Conservation (phyloP, 2,888 invertebrate species). For the Cephus spinipes region DNA sequence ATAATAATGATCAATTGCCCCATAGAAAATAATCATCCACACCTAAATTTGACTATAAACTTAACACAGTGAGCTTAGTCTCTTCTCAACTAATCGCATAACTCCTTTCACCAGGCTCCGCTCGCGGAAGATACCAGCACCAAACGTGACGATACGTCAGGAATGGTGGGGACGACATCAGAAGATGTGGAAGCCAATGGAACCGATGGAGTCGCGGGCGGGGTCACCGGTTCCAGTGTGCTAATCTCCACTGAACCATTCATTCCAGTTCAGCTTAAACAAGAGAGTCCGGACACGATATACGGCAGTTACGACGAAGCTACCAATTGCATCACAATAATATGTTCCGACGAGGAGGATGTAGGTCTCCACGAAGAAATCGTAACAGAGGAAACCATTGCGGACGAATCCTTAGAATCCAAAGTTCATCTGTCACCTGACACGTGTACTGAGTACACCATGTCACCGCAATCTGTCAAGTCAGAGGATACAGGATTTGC, state of each 20-base stretch:
- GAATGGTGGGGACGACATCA: slow-evolving; percentile 91
- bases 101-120: slow-evolving; percentile 54
- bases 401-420: slow-evolving; percentile 18
- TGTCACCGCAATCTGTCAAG: slow-evolving; percentile 56
- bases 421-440: slow-evolving; percentile 46
- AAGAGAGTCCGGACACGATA: slow-evolving; percentile 71
- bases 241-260: not conserved
- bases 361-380: slow-evolving; percentile 68
- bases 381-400: slow-evolving; percentile 63
- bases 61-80: slow-evolving; percentile 7
- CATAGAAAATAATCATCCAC: not conserved
- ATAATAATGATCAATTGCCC: not conserved
- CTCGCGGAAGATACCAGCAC: slow-evolving; percentile 64
- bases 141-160: slow-evolving; percentile 70
- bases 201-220: slow-evolving; percentile 64
- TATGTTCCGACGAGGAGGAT: slow-evolving; percentile 72
- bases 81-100: slow-evolving; percentile 24
- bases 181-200: slow-evolving; percentile 85
- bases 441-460: slow-evolving; percentile 45
- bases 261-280: slow-evolving; percentile 45
- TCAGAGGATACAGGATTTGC: slow-evolving; percentile 53
- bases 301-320: slow-evolving; percentile 80
- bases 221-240: slow-evolving; percentile 57
- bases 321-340: slow-evolving; percentile 80
- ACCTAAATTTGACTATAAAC: not conserved